These are phyloP conservation scores for Panopea generosa DNA, from an alignment of 2,888 invertebrate species.

Conservation along the genomic window DNA sequence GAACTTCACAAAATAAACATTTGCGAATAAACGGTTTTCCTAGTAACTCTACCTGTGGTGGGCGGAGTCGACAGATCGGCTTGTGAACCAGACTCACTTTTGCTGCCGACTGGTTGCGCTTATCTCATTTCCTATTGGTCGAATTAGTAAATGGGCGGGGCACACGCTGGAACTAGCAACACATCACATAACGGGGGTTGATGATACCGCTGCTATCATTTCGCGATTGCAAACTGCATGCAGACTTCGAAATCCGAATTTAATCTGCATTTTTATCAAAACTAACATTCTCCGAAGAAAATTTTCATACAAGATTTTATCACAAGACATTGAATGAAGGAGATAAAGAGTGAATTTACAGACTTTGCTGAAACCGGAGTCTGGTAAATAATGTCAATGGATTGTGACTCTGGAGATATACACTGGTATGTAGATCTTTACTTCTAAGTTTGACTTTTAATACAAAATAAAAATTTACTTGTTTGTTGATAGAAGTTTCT, in stretches of 20 bases:
- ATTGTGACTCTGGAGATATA: too few relatives aligned
- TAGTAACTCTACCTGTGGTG: conserved; percentile 31
- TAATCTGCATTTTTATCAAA: conserved; percentile 48
- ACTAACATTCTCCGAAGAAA: conserved; percentile 18
- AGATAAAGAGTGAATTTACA: conserved; percentile 31
- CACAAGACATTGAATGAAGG: conserved; percentile 38
- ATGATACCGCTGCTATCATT: conserved; percentile 25
- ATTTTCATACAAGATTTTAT: conserved; percentile 38
- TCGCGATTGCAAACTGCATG: conserved; percentile 27
- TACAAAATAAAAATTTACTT: too few relatives aligned
- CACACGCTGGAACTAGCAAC: conserved; percentile 16
- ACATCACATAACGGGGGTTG: too few relatives aligned
- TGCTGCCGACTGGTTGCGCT: too few relatives aligned
- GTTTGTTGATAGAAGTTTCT: too few relatives aligned
- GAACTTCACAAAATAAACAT: conserved; percentile 49
- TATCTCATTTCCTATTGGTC: too few relatives aligned
- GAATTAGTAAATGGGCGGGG: background rate
- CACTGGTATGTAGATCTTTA: too few relatives aligned
- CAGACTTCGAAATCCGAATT: conserved; percentile 4
- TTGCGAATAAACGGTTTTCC: conserved; percentile 29
- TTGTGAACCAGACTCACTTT: conserved; percentile 18
- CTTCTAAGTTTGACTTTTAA: too few relatives aligned
- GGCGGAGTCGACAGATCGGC: conserved; percentile 24
- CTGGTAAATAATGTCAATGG: background rate
- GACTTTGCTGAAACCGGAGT: conserved; percentile 32